Conservation (phyloP, 2,888 invertebrate species). For the Coleophora deauratella region DNA sequence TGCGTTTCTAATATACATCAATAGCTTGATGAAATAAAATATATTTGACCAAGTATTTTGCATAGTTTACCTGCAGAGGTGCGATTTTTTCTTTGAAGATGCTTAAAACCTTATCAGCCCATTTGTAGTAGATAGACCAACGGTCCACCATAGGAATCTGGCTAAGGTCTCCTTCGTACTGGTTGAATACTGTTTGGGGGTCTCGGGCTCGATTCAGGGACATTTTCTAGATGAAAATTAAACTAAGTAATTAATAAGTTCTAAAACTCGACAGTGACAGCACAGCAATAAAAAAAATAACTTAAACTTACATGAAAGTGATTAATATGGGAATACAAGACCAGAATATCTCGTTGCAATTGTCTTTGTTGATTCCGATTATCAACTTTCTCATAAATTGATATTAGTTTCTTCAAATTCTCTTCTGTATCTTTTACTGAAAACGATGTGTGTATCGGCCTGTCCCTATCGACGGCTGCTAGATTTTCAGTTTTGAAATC, state of each 20-base stretch:
- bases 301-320: slow-evolving; percentile 33
- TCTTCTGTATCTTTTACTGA: slow-evolving; percentile 22
- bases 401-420: slow-evolving; percentile 20
- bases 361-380: slow-evolving; percentile 15
- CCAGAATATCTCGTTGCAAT: slow-evolving; percentile 20
- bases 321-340: slow-evolving; percentile 22
- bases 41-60: too few species aligned
- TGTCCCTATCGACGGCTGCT: slow-evolving; percentile 7
- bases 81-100: slow-evolving; percentile 23
- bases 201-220: slow-evolving; percentile 11
- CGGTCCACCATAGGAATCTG: slow-evolving; percentile 26
- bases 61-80: slow-evolving; percentile 33
- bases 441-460: slow-evolving; percentile 22
- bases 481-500: slow-evolving; percentile 22
- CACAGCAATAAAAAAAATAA: too few species aligned
- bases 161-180: slow-evolving; percentile 17
- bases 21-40: too few species aligned
- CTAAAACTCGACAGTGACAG: too few species aligned
- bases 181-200: slow-evolving; percentile 14
- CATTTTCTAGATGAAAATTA: slow-evolving; percentile 34
- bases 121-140: slow-evolving; percentile 49
- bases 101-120: slow-evolving; percentile 26
- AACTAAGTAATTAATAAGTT: too few species aligned
- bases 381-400: slow-evolving; percentile 10
- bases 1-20: too few species aligned